A percentile compares a stretch with the other conserved stretches of the same genome.
Conservation (phyloP, 2,113 vertebrate genomes). For the Phylloscopus whistleri region DNA sequence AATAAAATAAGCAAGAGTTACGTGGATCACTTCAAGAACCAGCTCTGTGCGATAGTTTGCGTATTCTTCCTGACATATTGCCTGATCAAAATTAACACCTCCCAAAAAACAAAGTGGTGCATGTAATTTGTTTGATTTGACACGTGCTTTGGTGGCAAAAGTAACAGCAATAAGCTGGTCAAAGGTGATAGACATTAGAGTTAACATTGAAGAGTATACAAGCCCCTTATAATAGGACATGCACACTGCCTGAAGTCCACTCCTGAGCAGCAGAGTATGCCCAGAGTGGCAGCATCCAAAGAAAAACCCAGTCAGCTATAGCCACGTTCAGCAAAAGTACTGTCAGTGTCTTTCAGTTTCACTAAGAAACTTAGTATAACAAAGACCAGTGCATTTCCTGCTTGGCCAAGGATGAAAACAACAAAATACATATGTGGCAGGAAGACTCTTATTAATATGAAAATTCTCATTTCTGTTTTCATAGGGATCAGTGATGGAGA, state of each 20-base stretch:
- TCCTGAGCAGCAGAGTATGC: constrained; percentile 18
- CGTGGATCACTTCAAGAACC: constrained; percentile 30
- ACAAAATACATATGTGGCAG: constrained; percentile 38
- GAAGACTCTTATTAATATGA: constrained; percentile 30
- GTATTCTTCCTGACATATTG: background rate
- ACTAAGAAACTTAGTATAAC: constrained; percentile 46
- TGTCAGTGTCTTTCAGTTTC: constrained; percentile 45
- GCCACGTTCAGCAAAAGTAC: constrained; percentile 68
- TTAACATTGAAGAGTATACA: constrained; percentile 68
- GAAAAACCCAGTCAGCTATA: constrained; percentile 66
- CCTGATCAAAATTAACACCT: background rate
- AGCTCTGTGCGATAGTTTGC: background rate
- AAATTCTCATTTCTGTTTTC: background rate
- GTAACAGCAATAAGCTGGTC: constrained; percentile 63
- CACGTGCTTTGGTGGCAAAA: constrained; percentile 47
- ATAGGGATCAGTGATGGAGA: background rate
- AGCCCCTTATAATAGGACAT: constrained; percentile 31
- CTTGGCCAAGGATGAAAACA: constrained; percentile 53
- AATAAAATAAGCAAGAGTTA: constrained; percentile 65
- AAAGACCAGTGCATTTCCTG: constrained; percentile 66
- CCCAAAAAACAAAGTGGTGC: constrained; percentile 63
- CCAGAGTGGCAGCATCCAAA: constrained; percentile 68
- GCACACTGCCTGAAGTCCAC: constrained; percentile 33
- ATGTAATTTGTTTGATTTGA: background rate
- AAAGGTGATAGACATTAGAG: constrained; percentile 62